Percentiles rank a stretch among this genome's conserved stretches.
These are phyloP conservation scores for Linurgus olivaceus DNA, from an alignment of 2,797 vertebrate genomes.

Conservation along the genomic window DNA sequence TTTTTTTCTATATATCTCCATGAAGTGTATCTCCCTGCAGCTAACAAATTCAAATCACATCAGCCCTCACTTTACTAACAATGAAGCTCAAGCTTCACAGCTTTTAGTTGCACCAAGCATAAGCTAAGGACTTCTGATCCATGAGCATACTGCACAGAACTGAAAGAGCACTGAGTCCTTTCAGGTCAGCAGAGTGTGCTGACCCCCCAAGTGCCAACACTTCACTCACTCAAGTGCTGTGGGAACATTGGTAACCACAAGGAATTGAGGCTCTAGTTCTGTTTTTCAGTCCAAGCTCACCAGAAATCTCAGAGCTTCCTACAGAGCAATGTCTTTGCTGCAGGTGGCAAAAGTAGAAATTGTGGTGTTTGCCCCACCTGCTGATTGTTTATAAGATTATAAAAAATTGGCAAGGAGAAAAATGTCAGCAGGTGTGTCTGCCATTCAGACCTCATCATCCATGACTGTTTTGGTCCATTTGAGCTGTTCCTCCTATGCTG, in stretches of 20 bases:
- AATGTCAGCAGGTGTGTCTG: conserved; percentile 22
- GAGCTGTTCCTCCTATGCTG: neutral
- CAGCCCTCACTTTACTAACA: neutral
- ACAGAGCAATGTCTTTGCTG: neutral
- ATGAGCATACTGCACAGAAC: neutral
- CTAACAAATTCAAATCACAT: neutral
- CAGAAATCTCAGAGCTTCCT: neutral
- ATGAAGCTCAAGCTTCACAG: neutral
- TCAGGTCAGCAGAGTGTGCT: neutral
- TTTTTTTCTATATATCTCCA: neutral
- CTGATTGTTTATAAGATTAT: conserved; percentile 44
- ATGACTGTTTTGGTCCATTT: neutral
- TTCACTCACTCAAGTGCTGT: neutral
- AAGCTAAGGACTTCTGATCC: neutral
- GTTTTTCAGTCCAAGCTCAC: neutral
- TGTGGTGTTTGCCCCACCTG: neutral
- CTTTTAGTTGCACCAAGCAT: neutral
- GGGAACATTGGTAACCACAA: neutral
- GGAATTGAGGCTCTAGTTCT: neutral
- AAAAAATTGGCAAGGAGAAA: conserved; percentile 38
- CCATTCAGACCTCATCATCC: neutral
- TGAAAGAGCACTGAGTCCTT: neutral
- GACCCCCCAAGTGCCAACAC: neutral
- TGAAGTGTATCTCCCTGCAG: neutral
- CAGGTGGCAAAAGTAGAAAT: conserved; percentile 9